Base-by-base conservation (phyloP, 2,797 vertebrate genomes). In the Etheostoma perlongum region DNA sequence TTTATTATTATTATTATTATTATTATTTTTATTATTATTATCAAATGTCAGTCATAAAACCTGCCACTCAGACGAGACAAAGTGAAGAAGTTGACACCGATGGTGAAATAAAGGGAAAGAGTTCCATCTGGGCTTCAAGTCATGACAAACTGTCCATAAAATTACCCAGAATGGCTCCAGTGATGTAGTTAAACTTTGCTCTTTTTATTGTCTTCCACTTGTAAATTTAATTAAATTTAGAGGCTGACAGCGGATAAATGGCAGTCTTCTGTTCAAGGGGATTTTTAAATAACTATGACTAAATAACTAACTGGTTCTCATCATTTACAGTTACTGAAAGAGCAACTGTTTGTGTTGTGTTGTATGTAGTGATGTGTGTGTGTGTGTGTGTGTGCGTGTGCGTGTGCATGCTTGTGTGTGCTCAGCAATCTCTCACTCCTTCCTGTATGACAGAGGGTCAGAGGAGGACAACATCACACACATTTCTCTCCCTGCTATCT, bases 361-460 rank as follows among this genome's bases (percentile, higher is more conserved):
- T 48, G 42, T 79, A 2, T 47, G 46, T 40, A 49, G 60, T 67
- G 74, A 55, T 36, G 40, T 51, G 59, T 51, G 51, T 49, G 54
- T 42, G 42, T 60, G 44, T 27, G 74, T 66, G 30, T 2, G 33
- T 6, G 30, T 40, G 36, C 59, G 51, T 46, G 47, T 63, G 44
- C 21, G 70, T 47, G 74, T 72, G 62, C 49, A 46, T 74, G 68
- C 52, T 40, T 46, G 46, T 25, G 63, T 44, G 12, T 6, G 49
- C 14, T 52, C 55, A 2, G 47, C 79, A 40, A 72, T 75, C 23
- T 44, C n/a, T 67, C 8, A 10, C 36, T n/a, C 21, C 64, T 88
- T 87, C 79, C 76, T 83, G 75, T 73, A 0, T 36, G 48, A 80
- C 4, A 0, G 7, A 25, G 36, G 72, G 54, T 74, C 59, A 72